Evolutionary conservation across 2,797 vertebrate species (phyloP).

Genomic region (Gobionotothen gibberifrons): DNA sequence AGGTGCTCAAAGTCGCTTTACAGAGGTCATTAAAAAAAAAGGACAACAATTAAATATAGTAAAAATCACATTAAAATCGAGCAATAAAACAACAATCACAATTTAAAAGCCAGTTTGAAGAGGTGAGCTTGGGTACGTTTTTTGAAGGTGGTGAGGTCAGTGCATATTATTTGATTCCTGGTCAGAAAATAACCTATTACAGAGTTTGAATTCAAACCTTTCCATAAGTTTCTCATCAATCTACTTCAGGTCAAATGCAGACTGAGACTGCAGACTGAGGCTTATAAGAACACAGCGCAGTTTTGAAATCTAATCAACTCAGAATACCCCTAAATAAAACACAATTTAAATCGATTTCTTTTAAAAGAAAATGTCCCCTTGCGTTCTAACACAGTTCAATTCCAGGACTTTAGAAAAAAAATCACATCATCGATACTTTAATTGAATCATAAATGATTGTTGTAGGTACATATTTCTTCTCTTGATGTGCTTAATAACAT

Average conservation of each 20-base stretch:
- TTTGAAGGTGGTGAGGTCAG: too few species aligned
- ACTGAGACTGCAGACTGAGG: too few species aligned
- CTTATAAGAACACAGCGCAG: not conserved
- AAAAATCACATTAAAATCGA: too few species aligned
- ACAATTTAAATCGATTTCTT: not conserved
- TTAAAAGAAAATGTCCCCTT: not conserved
- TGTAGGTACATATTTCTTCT: not conserved
- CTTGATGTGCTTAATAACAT: not conserved
- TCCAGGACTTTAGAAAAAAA: not conserved
- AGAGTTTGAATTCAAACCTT: not conserved
- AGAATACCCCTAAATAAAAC: not conserved
- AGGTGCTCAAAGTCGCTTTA: too few species aligned
- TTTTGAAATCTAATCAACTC: not conserved
- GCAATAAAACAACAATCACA: too few species aligned
- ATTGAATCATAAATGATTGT: slow-evolving; percentile 1
- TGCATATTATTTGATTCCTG: too few species aligned
- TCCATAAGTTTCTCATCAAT: not conserved
- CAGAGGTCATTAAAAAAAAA: too few species aligned
- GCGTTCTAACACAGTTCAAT: not conserved
- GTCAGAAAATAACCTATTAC: too few species aligned
- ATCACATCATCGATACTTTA: not conserved
- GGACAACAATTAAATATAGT: too few species aligned
- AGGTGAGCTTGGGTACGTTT: too few species aligned
- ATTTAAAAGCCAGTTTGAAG: too few species aligned
- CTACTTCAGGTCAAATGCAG: not conserved